Percentiles rank a stretch among this genome's conserved stretches.
Conservation (phyloP, 2,888 invertebrate species). For the Dasypolia templi region DNA sequence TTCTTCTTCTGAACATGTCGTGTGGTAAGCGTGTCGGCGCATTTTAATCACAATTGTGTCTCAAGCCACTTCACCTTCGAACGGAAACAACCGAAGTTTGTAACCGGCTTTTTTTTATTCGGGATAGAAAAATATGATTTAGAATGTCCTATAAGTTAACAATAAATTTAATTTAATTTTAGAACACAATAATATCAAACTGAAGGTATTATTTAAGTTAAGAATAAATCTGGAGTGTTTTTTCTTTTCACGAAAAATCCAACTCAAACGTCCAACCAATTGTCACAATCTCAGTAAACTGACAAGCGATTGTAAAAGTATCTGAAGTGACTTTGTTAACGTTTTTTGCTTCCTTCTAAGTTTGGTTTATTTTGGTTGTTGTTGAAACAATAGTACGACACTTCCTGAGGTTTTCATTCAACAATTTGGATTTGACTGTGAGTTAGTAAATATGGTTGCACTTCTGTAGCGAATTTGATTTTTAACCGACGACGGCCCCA, state of each 20-base stretch:
- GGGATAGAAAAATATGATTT: not conserved
- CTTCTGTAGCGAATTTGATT: not conserved
- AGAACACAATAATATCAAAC: not conserved
- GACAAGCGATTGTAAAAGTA: slow-evolving; percentile 54
- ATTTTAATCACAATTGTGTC: slow-evolving; percentile 69
- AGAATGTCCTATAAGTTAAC: not conserved
- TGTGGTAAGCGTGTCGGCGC: slow-evolving; percentile 78
- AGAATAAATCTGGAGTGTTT: not conserved
- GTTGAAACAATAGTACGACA: slow-evolving; percentile 57
- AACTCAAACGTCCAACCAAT: slow-evolving; percentile 55
- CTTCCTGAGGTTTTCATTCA: slow-evolving; percentile 60
- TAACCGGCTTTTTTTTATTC: not conserved
- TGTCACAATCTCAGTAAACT: slow-evolving; percentile 48
- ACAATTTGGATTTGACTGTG: slow-evolving; percentile 41
- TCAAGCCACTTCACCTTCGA: slow-evolving; percentile 52
- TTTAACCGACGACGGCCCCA: not conserved
- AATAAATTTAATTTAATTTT: not conserved
- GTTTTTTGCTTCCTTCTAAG: slow-evolving; percentile 54
- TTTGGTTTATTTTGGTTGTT: slow-evolving; percentile 54
- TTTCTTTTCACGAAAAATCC: not conserved
- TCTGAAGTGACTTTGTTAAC: slow-evolving; percentile 37
- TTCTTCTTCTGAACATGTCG: slow-evolving; percentile 74
- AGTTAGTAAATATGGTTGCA: slow-evolving; percentile 59
- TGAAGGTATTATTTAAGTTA: not conserved
- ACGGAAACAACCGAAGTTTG: not conserved